These are phyloP conservation scores for Chaenogobius annularis DNA, from an alignment of 2,113 vertebrate genomes.

Conservation along the genomic window DNA sequence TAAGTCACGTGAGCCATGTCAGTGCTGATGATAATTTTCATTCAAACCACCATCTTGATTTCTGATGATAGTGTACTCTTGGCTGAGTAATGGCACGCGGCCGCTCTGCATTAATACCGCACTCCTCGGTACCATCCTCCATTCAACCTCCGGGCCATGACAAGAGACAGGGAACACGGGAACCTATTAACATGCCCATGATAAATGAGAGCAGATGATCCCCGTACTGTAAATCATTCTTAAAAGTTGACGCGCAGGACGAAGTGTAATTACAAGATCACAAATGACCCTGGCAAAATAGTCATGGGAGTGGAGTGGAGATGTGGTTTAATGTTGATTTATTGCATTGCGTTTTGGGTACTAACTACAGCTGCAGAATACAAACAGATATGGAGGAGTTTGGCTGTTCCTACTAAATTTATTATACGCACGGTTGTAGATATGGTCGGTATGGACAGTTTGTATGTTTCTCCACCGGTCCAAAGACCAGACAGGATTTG, in stretches of 20 bases:
- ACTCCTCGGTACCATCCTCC: slow-evolving; percentile 45
- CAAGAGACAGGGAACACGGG: slow-evolving; percentile 46
- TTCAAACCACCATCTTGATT: slow-evolving; percentile 40
- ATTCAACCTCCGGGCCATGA: slow-evolving; percentile 31
- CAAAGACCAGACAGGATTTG: too few species aligned
- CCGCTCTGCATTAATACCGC: slow-evolving; percentile 46
- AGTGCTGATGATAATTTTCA: slow-evolving; percentile 22
- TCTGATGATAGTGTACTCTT: slow-evolving; percentile 37
- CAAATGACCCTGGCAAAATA: slow-evolving; percentile 54
- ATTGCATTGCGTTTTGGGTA: slow-evolving; percentile 16
- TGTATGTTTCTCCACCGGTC: too few species aligned
- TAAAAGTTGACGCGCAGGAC: slow-evolving; percentile 48
- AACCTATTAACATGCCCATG: slow-evolving; percentile 56
- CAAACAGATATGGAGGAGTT: neutral
- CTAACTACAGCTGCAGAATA: slow-evolving; percentile 13
- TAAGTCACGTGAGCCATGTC: slow-evolving; percentile 2
- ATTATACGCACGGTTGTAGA: too few species aligned
- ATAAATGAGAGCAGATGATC: slow-evolving; percentile 59
- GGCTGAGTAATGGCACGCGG: slow-evolving; percentile 50
- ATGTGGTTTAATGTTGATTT: slow-evolving; percentile 55
- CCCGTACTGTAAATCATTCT: slow-evolving; percentile 61
- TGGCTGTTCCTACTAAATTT: neutral
- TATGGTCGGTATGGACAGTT: too few species aligned
- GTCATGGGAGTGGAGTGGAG: slow-evolving; percentile 36
- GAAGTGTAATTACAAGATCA: slow-evolving; percentile 57